Percentiles rank a stretch among this genome's conserved stretches.
phyloP scores from a whole-genome alignment of 2,797 vertebrate genomes.

The Eleutherodactylus coqui region DNA sequence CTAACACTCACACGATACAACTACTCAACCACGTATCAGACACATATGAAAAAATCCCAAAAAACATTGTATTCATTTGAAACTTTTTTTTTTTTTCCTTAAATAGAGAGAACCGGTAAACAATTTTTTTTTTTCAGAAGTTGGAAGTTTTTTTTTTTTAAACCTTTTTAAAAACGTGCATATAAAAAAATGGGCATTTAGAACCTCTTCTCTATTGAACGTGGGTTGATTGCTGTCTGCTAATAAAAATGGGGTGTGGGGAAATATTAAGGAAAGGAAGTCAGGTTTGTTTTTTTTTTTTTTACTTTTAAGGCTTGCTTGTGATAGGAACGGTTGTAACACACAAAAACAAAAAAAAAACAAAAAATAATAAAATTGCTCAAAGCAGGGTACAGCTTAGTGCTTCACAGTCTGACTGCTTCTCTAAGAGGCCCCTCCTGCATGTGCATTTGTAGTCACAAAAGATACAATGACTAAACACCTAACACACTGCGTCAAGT shows the following conservation, averaged over 20 bases:
- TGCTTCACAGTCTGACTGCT: conserved; percentile 87
- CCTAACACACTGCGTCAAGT: conserved; percentile 83
- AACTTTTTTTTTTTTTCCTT: conserved; percentile 77
- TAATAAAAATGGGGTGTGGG: conserved; percentile 83
- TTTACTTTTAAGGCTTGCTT: conserved; percentile 87
- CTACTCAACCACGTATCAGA: conserved; percentile 87
- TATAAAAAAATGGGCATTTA: conserved; percentile 86
- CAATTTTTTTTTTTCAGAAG: conserved; percentile 81
- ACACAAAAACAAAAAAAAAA: conserved; percentile 60
- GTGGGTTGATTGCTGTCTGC: conserved; percentile 83
- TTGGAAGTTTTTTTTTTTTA: conserved; percentile 77
- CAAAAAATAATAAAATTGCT: conserved; percentile 78
- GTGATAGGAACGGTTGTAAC: conserved; percentile 86
- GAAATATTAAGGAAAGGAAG: conserved; percentile 80
- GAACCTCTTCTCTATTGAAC: conserved; percentile 80
- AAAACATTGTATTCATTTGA: conserved; percentile 79
- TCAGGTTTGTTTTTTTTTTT: conserved; percentile 61
- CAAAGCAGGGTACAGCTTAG: conserved; percentile 87
- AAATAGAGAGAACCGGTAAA: conserved; percentile 90
- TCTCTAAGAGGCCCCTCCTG: conserved; percentile 86
- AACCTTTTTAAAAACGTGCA: conserved; percentile 81
- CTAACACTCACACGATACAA: conserved; percentile 87
- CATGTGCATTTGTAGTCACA: conserved; percentile 84
- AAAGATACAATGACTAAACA: conserved; percentile 82
- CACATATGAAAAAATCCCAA: conserved; percentile 85